phyloP scores from a whole-genome alignment of 2,797 vertebrate genomes.

The Geotrypetes seraphini region DNA sequence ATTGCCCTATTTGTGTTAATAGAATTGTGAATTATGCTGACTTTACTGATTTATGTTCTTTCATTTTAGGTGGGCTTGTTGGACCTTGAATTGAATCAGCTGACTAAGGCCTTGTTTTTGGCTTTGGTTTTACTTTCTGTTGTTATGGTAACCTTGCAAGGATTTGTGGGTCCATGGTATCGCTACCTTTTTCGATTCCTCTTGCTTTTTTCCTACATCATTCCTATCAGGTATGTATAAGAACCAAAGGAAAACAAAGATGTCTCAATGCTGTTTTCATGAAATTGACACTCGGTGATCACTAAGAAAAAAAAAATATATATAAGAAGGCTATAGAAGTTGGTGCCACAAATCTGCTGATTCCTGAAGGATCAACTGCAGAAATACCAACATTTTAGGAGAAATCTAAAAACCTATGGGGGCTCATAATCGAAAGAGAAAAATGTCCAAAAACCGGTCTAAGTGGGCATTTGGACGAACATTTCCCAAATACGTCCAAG shows the following conservation, averaged over 20 bases:
- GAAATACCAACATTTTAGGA: too few species aligned
- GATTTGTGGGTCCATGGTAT: slow-evolving; percentile 87
- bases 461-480: too few species aligned
- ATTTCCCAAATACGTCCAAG: too few species aligned
- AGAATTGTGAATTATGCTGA: too few species aligned
- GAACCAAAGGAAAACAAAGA: slow-evolving; percentile 12
- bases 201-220: slow-evolving; percentile 96
- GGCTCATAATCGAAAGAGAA: too few species aligned
- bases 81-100: slow-evolving; percentile 88
- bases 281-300: slow-evolving; percentile 36
- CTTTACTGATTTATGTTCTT: slow-evolving; percentile 3
- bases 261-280: slow-evolving; percentile 27
- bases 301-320: slow-evolving; percentile 35
- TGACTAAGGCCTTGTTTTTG: slow-evolving; percentile 92
- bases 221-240: slow-evolving; percentile 84
- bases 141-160: slow-evolving; percentile 86
- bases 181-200: slow-evolving; percentile 88
- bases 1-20: too few species aligned
- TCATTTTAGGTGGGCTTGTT: slow-evolving; percentile 74
- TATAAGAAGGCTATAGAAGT: slow-evolving; percentile 27
- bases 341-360: slow-evolving; percentile 27
- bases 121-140: slow-evolving; percentile 80
- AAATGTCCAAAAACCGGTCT: too few species aligned
- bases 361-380: slow-evolving; percentile 26
- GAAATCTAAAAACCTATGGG: too few species aligned